A percentile compares a stretch with the other conserved stretches of the same genome.
Evolutionary conservation across 2,888 invertebrate species (phyloP).

Genomic region (Drosophila suboccidentalis): DNA sequence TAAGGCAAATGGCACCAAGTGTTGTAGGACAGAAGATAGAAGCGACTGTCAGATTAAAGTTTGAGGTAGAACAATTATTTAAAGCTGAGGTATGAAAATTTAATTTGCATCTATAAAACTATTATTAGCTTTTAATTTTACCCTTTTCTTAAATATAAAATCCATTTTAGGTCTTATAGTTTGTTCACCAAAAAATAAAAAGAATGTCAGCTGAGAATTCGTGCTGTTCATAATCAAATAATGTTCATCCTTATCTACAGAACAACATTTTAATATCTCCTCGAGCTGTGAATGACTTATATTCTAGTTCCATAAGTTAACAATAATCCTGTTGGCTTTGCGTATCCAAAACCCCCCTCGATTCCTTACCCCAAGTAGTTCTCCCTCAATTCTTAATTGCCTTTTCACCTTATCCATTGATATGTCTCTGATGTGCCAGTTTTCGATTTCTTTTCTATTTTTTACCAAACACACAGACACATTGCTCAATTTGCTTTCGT

Average conservation of each 20-base stretch:
- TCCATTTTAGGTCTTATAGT: too few relatives aligned
- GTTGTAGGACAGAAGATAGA: not conserved
- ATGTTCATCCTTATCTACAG: slow-evolving; percentile 2
- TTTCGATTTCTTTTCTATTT: slow-evolving; percentile 31
- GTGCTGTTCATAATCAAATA: not conserved
- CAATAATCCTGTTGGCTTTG: not conserved
- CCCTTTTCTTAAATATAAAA: too few relatives aligned
- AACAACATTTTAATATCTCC: not conserved
- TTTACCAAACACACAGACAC: slow-evolving; percentile 29
- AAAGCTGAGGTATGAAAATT: not conserved
- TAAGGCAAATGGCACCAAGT: not conserved
- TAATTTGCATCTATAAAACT: too few relatives aligned
- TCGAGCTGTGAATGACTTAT: not conserved
- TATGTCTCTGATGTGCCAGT: slow-evolving; percentile 19
- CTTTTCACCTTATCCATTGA: slow-evolving; percentile 25
- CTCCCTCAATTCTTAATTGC: slow-evolving; percentile 34
- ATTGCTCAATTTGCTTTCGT: slow-evolving; percentile 47
- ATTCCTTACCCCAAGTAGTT: not conserved
- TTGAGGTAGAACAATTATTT: not conserved
- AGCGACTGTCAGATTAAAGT: not conserved
- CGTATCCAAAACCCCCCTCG: too few relatives aligned
- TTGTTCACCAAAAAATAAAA: too few relatives aligned
- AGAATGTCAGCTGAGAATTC: not conserved
- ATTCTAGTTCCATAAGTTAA: not conserved
- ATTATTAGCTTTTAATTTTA: too few relatives aligned